These are phyloP conservation scores for Cyclura pinguis DNA, from an alignment of 2,797 vertebrate genomes.

Conservation along the genomic window DNA sequence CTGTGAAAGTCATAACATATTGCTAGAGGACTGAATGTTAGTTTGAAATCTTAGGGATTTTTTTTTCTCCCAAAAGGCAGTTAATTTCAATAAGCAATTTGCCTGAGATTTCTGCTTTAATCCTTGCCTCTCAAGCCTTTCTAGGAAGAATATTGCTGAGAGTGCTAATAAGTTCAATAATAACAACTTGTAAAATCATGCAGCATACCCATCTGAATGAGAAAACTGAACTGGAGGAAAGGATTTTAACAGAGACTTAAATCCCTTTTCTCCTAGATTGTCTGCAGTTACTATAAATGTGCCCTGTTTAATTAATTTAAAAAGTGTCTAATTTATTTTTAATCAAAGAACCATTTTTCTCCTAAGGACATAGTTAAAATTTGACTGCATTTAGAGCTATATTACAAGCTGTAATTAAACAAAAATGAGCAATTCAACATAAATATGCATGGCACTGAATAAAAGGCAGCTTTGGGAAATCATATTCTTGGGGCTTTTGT, in stretches of 20 bases:
- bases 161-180: conserved; percentile 67
- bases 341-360: conserved; percentile 39
- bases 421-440: not conserved
- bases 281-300: not conserved
- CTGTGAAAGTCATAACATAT: conserved; percentile 54
- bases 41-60: not conserved
- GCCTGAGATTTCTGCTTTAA: conserved; percentile 67
- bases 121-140: conserved; percentile 68
- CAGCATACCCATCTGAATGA: conserved; percentile 20
- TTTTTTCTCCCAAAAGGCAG: conserved; percentile 39
- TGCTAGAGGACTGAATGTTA: conserved; percentile 45
- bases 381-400: not conserved
- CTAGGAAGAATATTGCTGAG: conserved; percentile 60
- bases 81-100: conserved; percentile 75
- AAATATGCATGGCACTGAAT: not conserved
- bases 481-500: not conserved
- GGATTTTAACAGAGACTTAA: conserved; percentile 39
- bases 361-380: conserved; percentile 36
- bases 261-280: conserved; percentile 51
- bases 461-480: not conserved
- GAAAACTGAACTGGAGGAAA: conserved; percentile 45
- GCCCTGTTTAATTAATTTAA: conserved; percentile 44
- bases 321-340: conserved; percentile 38
- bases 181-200: conserved; percentile 42
- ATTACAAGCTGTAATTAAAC: not conserved